Base-by-base conservation (phyloP, 2,888 invertebrate species). In the Kryphioiulus occultus region DNA sequence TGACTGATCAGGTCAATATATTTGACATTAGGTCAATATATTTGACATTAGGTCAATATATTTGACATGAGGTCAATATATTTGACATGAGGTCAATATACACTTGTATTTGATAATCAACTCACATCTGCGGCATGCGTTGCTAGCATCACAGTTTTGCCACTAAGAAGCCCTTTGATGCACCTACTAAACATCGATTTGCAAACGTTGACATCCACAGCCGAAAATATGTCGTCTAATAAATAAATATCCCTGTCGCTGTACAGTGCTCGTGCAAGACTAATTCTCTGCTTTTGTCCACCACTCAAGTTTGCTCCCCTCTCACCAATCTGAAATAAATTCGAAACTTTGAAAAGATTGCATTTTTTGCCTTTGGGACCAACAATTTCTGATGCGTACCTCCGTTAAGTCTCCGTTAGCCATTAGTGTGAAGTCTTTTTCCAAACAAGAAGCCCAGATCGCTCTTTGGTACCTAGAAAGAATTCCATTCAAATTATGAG, bases 161-260 rank as follows among this genome's bases (percentile, higher is more conserved):
- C 90, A 35, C 89, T 88, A n/a, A 92, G 89, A 19, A 90, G 89
- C 19, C 91, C 91, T 88, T 90, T 89, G 59, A 92, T 90, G 42
- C 90, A 91, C 42, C 91, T 89, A 15, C 93, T 92, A 90, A 94
- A 94, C 89, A 94, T 93, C 82, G 93, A 92, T 35, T 92, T 91
- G 0, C 93, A 93, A 3, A 94, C 93, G 88, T 92, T 91, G 53
- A 91, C 90, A 89, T 94, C 94, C 22, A 94, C 92, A 2, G 94
- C 93, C 86, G 93, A 93, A 88, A 94, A 91, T 42, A 94, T 93
- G 91, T 94, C 94, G 90, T 94, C 94, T 42, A 94, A 90, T n/a
- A 94, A 92, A 90, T 93, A 94, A 89, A 94, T 92, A 87, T 94
- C 90, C 42, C 90, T 90, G 53, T 90, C 89, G 88, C 91, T 90